phyloP scores from a whole-genome alignment of 2,797 vertebrate species.

The Microhierax caerulescens region DNA sequence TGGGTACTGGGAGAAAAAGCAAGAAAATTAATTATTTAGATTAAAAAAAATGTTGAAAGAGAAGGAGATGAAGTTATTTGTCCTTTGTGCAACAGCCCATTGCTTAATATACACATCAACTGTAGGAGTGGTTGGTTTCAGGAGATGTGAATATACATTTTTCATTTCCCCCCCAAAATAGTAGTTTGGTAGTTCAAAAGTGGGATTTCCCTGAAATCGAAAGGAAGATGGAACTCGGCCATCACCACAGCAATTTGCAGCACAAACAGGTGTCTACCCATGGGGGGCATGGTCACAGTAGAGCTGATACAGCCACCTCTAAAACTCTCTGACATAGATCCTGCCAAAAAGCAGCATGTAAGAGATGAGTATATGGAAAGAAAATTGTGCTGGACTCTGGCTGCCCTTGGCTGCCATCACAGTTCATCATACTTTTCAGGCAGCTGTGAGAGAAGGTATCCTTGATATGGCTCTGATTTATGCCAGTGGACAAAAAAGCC shows the following conservation, averaged over 20 bases:
- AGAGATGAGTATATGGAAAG: not conserved
- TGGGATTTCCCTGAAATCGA: not conserved
- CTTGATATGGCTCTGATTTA: not conserved
- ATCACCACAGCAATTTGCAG: not conserved
- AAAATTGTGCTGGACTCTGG: not conserved
- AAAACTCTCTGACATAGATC: not conserved
- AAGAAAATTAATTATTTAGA: not conserved
- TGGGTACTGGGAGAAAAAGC: not conserved
- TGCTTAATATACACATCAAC: not conserved
- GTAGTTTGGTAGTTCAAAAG: not conserved
- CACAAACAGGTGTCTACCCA: not conserved
- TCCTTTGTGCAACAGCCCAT: not conserved
- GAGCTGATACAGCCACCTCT: not conserved
- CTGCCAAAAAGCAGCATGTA: rapidly evolving
- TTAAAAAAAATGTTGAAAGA: not conserved
- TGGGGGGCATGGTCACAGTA: not conserved
- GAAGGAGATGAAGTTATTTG: not conserved
- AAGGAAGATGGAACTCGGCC: not conserved
- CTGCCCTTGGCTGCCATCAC: not conserved
- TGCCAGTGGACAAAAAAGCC: not conserved
- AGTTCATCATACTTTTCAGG: not conserved
- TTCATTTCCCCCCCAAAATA: not conserved
- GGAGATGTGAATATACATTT: not conserved
- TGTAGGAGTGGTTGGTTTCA: not conserved
- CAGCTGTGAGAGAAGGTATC: not conserved